A percentile compares a stretch with the other conserved stretches of the same genome.
Evolutionary conservation across 2,113 vertebrate genomes (phyloP).

Genomic region (Thalassoma bifasciatum): DNA sequence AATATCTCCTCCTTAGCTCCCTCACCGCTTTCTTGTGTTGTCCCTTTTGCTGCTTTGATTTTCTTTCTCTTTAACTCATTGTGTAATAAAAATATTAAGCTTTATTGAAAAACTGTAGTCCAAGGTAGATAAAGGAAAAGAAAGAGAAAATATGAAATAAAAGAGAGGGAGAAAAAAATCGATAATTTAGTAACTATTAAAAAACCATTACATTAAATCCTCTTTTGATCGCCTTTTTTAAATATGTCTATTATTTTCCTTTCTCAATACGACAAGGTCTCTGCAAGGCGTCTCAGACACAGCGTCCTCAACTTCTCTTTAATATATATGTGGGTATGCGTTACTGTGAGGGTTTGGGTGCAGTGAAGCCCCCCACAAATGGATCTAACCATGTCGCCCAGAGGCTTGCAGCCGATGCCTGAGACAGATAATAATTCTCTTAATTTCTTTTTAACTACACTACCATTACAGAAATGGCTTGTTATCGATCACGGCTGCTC

Average conservation of each 20-base stretch:
- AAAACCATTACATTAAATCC: slow-evolving; percentile 41
- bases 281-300: slow-evolving; percentile 9
- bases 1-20: slow-evolving; percentile 2
- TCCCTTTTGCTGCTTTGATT: slow-evolving; percentile 27
- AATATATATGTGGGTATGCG: slow-evolving; percentile 11
- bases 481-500: slow-evolving; percentile 75
- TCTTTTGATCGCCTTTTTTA: slow-evolving; percentile 46
- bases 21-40: background rate
- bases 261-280: slow-evolving; percentile 19
- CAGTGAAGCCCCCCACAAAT: slow-evolving; percentile 52
- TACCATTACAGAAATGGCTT: slow-evolving; percentile 73
- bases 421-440: slow-evolving; percentile 80
- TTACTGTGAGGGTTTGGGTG: slow-evolving; percentile 1
- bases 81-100: slow-evolving; percentile 42
- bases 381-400: slow-evolving; percentile 53
- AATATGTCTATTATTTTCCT: slow-evolving; percentile 35
- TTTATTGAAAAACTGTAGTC: slow-evolving; percentile 41
- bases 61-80: slow-evolving; percentile 37
- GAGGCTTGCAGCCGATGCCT: slow-evolving; percentile 48
- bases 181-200: slow-evolving; percentile 52
- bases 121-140: slow-evolving; percentile 39
- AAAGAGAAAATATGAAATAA: slow-evolving; percentile 35
- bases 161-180: slow-evolving; percentile 23
- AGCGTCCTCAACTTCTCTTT: slow-evolving; percentile 26
- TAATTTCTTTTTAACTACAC: slow-evolving; percentile 86